Percentiles rank a stretch among this genome's conserved stretches.
Evolutionary conservation across 2,113 vertebrate genomes (phyloP).

Genomic region (Ciconia maguari): DNA sequence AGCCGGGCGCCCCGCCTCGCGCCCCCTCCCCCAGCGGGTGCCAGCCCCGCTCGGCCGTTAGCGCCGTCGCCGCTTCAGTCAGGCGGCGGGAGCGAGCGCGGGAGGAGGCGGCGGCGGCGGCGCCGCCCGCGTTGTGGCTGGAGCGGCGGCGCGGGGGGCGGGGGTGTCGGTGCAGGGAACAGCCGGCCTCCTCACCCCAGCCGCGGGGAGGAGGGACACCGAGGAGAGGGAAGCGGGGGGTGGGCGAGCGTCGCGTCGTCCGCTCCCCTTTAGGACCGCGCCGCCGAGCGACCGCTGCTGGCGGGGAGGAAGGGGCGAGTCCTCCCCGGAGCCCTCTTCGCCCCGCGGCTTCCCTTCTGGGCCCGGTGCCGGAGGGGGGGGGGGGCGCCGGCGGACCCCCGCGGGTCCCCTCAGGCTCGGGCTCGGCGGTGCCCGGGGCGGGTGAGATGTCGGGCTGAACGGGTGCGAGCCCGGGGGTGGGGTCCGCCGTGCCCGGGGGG

Average conservation of each 20-base stretch:
- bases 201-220: neutral
- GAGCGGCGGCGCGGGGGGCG: neutral
- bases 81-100: neutral
- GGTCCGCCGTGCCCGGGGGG: neutral
- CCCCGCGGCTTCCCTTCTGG: neutral
- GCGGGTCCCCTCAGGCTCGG: neutral
- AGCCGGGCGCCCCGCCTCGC: neutral
- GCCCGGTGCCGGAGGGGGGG: neutral
- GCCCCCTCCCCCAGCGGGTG: neutral
- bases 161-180: neutral
- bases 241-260: neutral
- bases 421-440: neutral
- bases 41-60: neutral
- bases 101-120: neutral
- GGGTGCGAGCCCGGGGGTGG: neutral
- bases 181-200: neutral
- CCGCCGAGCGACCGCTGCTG: neutral
- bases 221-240: neutral
- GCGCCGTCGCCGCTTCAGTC: neutral
- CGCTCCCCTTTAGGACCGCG: neutral
- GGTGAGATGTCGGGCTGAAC: neutral
- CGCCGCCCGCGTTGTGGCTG: neutral
- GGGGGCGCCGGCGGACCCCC: neutral
- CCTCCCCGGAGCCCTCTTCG: neutral
- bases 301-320: neutral